Conservation (phyloP, 2,888 invertebrate genomes). For the Tiliacea citrago region DNA sequence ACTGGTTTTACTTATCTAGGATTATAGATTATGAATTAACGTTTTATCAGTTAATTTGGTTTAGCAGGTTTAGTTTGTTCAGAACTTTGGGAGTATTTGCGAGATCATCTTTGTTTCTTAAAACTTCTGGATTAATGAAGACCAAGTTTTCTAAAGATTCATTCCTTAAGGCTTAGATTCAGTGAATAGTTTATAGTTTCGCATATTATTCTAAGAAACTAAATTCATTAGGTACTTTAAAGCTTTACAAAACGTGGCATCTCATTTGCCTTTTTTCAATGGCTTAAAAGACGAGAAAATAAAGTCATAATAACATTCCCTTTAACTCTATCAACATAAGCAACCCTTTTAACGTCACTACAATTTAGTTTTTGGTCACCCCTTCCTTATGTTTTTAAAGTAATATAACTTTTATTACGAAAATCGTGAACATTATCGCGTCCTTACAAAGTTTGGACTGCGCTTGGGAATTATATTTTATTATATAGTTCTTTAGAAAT, state of each 20-base stretch:
- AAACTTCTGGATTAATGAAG: conserved; percentile 35
- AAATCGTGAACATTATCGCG: conserved; percentile 67
- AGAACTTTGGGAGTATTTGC: conserved; percentile 38
- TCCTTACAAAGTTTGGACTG: conserved; percentile 51
- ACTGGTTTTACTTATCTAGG: conserved; percentile 63
- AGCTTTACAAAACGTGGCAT: neutral
- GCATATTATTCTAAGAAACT: neutral
- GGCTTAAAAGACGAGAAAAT: neutral
- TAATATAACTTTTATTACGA: conserved; percentile 68
- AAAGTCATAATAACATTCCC: conserved; percentile 20
- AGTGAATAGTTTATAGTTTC: neutral
- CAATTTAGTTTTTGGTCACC: conserved; percentile 70
- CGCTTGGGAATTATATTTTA: conserved; percentile 11
- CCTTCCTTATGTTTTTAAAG: conserved; percentile 61
- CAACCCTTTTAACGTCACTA: conserved; percentile 69
- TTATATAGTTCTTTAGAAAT: conserved; percentile 36
- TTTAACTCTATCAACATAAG: conserved; percentile 58
- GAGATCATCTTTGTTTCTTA: conserved; percentile 51
- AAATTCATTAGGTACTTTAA: neutral
- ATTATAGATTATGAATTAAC: conserved; percentile 68
- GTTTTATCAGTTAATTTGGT: conserved; percentile 67
- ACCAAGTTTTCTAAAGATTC: conserved; percentile 9
- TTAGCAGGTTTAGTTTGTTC: conserved; percentile 50
- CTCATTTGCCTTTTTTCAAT: conserved; percentile 4
- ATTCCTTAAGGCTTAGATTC: conserved; percentile 5